Evolutionary conservation across 2,888 invertebrate species (phyloP).

Genomic region (Prenolepis imparis): DNA sequence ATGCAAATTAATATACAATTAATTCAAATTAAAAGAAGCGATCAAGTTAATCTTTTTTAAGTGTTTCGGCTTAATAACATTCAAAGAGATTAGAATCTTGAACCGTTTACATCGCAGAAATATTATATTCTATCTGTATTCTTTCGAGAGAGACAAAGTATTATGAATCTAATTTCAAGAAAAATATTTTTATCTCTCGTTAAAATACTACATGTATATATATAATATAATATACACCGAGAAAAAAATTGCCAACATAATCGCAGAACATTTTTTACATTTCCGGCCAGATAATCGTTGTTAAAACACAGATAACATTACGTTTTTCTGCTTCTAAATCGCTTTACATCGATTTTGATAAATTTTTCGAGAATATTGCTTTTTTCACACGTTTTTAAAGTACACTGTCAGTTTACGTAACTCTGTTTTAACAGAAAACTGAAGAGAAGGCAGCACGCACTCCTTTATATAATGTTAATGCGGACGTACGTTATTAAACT

Average conservation of each 20-base stretch:
- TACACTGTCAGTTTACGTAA: conserved; percentile 2
- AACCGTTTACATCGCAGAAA: neutral
- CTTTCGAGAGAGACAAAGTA: neutral
- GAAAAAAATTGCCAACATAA: neutral
- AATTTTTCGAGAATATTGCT: neutral
- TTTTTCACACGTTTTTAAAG: neutral
- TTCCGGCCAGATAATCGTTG: neutral
- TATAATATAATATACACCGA: neutral
- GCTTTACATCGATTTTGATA: neutral
- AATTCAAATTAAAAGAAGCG: neutral
- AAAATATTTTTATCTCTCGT: neutral
- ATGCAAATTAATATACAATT: neutral
- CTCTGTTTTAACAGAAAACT: conserved; percentile 2
- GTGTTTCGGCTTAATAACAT: neutral
- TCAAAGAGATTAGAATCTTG: neutral
- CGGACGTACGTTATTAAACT: neutral
- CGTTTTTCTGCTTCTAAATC: neutral
- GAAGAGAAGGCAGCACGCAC: conserved; percentile 1
- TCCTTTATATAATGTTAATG: conserved; percentile 33
- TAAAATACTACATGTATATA: neutral
- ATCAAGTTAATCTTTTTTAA: neutral
- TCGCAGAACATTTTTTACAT: neutral
- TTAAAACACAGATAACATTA: neutral
- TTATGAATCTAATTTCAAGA: neutral
- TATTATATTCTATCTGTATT: neutral